Percentiles rank a stretch among this genome's conserved stretches.
Conservation (phyloP, 1,140 invertebrate genomes). For the Drosophila insularis region DNA sequence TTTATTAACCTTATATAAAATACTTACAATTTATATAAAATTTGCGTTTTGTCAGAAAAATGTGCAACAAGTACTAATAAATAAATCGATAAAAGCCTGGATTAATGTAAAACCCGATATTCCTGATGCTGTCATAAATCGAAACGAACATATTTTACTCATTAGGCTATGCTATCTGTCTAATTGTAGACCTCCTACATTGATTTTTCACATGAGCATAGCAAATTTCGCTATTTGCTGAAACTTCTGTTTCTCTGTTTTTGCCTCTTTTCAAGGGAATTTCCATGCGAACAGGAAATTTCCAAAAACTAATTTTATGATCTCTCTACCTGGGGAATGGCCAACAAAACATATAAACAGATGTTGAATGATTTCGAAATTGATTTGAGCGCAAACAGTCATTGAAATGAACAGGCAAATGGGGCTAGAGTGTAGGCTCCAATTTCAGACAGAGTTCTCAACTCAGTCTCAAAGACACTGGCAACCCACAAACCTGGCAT, state of each 20-base stretch:
- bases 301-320: background rate
- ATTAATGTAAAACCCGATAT: no score
- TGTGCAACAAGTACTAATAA: no score
- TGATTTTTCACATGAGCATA: constrained; percentile 3
- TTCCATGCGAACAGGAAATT: constrained; percentile 6
- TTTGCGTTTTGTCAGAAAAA: no score
- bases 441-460: constrained; percentile 3
- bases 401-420: background rate
- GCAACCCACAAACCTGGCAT: constrained; percentile 66
- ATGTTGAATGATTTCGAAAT: constrained; percentile 8
- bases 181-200: background rate
- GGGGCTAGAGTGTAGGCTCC: background rate
- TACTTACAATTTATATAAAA: no score
- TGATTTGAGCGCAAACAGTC: background rate
- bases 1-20: no score
- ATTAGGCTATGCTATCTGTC: background rate
- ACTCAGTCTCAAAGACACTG: constrained; percentile 25
- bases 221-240: constrained; percentile 1
- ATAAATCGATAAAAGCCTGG: no score
- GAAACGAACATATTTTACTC: background rate
- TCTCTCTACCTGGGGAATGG: background rate
- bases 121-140: no score
- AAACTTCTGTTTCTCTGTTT: background rate
- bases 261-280: background rate
- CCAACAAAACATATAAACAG: background rate